Conservation (phyloP, 2,888 invertebrate genomes). For the Nebria salina region DNA sequence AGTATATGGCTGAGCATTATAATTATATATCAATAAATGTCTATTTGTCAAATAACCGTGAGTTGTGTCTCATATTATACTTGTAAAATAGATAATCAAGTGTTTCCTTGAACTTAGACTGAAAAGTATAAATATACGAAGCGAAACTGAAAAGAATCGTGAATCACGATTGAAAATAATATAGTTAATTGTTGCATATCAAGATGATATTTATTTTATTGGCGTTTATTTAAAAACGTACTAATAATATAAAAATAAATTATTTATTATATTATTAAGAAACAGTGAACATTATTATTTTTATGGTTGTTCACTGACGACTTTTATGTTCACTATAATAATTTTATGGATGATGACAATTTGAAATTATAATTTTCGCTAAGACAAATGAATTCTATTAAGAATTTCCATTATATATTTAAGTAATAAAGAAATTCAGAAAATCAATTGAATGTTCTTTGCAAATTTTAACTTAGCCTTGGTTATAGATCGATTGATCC, state of each 20-base stretch:
- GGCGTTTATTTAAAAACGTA: background rate
- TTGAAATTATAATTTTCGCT: background rate
- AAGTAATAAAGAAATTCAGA: background rate
- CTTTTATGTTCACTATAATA: background rate
- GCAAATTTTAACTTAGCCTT: background rate
- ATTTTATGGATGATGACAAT: background rate
- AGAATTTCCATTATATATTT: background rate
- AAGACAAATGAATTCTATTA: background rate
- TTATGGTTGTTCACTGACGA: background rate
- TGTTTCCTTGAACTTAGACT: conserved; percentile 26
- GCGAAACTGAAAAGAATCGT: background rate
- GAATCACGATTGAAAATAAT: background rate
- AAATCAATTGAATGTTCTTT: background rate
- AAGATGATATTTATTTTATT: background rate
- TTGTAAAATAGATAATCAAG: background rate
- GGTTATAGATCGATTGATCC: background rate
- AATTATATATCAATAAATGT: conserved; percentile 41
- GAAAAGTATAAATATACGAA: background rate
- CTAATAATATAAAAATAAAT: background rate
- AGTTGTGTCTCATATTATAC: conserved; percentile 25
- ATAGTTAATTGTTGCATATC: background rate
- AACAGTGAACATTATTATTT: background rate
- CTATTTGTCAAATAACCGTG: conserved; percentile 27
- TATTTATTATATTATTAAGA: background rate
- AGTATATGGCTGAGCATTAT: conserved; percentile 20